Evolutionary conservation across 2,797 vertebrate species (phyloP).

Genomic region (Melanotaenia parkinsoni): DNA sequence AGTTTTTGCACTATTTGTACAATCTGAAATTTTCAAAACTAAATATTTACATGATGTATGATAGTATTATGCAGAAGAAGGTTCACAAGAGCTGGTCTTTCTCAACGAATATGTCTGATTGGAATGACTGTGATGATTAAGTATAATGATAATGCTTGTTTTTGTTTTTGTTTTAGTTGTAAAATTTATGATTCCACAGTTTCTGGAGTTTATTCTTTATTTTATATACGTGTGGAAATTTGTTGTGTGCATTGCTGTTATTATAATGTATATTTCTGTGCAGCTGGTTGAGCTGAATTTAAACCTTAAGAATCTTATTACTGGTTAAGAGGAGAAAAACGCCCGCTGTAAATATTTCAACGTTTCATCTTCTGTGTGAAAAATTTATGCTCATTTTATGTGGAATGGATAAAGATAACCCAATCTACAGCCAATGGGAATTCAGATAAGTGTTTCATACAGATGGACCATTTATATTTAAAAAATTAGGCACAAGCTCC

Average conservation of each 20-base stretch:
- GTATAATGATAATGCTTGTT: background rate
- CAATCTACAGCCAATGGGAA: conserved; percentile 25
- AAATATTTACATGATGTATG: background rate
- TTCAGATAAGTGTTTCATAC: conserved; percentile 32
- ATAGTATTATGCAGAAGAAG: background rate
- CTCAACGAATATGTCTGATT: background rate
- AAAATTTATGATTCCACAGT: background rate
- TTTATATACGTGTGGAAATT: background rate
- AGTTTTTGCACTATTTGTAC: background rate
- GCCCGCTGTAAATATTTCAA: background rate
- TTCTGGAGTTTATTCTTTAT: background rate
- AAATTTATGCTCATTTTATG: conserved; percentile 8
- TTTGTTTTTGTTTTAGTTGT: background rate
- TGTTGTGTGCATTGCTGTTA: background rate
- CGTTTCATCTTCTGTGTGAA: background rate
- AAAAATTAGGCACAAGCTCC: conserved; percentile 35
- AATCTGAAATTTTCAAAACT: background rate
- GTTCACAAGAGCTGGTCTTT: background rate
- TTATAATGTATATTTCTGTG: background rate
- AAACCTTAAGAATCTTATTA: background rate
- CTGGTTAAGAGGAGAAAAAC: background rate
- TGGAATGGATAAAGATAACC: conserved; percentile 8
- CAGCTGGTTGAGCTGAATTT: background rate
- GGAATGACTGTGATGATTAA: background rate
- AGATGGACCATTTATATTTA: conserved; percentile 30